Percentiles rank a stretch among this genome's conserved stretches.
Evolutionary conservation across 2,888 invertebrate genomes (phyloP).

Genomic region (Hirudinaria manillensis): DNA sequence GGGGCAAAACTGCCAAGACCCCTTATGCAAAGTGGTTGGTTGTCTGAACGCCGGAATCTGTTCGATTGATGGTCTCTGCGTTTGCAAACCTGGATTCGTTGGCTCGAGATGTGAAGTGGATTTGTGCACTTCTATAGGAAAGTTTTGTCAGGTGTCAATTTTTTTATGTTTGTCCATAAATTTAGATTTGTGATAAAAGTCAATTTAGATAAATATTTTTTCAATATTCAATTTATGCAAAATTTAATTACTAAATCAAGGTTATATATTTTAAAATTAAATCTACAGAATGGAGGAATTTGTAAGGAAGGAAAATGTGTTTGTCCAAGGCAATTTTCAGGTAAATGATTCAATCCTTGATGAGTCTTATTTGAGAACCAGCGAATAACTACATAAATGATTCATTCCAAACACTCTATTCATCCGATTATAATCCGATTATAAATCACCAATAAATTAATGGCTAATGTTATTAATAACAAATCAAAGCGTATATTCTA

Average conservation of each 20-base stretch:
- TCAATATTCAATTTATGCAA: too few species aligned
- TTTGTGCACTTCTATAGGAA: background rate
- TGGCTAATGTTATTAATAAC: too few species aligned
- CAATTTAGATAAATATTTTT: too few species aligned
- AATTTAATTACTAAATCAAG: too few species aligned
- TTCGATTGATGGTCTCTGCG: constrained; percentile 4
- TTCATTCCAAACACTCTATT: too few species aligned
- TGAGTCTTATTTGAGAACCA: background rate
- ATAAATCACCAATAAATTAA: background rate
- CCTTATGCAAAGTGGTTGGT: constrained; percentile 30
- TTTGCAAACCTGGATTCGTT: background rate
- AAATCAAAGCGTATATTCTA: too few species aligned
- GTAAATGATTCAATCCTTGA: background rate
- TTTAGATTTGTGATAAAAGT: too few species aligned
- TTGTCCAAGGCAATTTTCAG: constrained; percentile 12
- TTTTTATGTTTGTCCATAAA: background rate
- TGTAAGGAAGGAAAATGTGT: constrained; percentile 5
- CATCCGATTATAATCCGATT: too few species aligned
- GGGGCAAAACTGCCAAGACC: constrained; percentile 27
- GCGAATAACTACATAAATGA: too few species aligned
- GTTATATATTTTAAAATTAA: too few species aligned
- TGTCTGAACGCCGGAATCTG: constrained; percentile 33
- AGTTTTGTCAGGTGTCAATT: constrained; percentile 6
- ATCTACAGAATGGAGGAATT: constrained; percentile 11
- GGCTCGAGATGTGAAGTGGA: constrained; percentile 14